phyloP scores from a whole-genome alignment of 2,113 vertebrate species.

The Neolamprologus toae region DNA sequence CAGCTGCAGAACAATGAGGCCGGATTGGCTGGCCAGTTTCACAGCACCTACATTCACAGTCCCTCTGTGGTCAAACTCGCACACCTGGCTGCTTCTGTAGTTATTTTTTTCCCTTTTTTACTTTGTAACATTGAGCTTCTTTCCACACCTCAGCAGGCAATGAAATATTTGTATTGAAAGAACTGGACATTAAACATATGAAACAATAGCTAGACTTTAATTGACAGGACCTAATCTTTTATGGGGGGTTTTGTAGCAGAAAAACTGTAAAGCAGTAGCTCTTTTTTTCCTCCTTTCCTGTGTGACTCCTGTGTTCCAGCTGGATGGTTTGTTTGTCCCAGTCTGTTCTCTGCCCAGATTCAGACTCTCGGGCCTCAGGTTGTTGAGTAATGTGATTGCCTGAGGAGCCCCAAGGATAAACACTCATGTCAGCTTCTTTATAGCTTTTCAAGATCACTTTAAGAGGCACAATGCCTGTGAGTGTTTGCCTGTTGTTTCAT shows the following conservation, averaged over 20 bases:
- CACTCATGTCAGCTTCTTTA: neutral
- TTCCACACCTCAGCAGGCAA: neutral
- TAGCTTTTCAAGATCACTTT: constrained; percentile 14
- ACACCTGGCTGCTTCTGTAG: constrained; percentile 16
- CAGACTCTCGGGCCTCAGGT: neutral
- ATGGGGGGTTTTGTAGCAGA: neutral
- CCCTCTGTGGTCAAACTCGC: neutral
- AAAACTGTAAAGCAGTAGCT: neutral
- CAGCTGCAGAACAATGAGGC: constrained; percentile 27
- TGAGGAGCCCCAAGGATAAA: constrained; percentile 4
- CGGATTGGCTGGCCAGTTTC: neutral
- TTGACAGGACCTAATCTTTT: neutral
- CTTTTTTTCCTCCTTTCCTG: neutral
- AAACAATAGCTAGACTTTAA: neutral
- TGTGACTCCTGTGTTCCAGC: neutral
- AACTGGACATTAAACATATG: neutral
- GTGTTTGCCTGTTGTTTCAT: neutral
- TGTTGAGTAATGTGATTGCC: constrained; percentile 31
- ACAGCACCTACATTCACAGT: neutral
- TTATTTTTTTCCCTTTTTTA: neutral
- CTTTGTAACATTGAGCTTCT: neutral
- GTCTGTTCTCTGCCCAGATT: neutral
- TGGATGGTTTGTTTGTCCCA: neutral
- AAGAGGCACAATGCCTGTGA: neutral
- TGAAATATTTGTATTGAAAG: neutral